Evolutionary conservation across 2,113 vertebrate genomes (phyloP).

Genomic region (Gasterosteus nipponicus): DNA sequence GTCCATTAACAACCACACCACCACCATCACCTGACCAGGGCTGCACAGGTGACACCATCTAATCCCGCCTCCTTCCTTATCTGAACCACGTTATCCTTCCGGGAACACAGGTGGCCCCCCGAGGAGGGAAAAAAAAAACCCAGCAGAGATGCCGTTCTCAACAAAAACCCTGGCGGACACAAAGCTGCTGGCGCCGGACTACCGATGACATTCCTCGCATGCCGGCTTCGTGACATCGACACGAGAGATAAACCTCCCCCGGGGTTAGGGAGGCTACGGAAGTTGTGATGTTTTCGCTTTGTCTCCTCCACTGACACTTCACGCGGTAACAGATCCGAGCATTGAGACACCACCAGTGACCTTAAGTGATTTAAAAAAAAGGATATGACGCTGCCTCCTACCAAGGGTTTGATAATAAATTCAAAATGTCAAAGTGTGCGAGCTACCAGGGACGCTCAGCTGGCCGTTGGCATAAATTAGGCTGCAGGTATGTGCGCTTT

Average conservation of each 20-base stretch:
- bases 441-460: neutral
- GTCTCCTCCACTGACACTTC: neutral
- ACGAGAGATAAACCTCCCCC: slow-evolving; percentile 3
- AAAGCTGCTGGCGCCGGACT: slow-evolving; percentile 13
- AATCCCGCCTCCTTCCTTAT: slow-evolving; percentile 45
- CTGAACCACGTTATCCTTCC: slow-evolving; percentile 54
- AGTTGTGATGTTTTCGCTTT: slow-evolving; percentile 32
- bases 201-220: slow-evolving; percentile 27
- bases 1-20: neutral
- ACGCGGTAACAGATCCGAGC: neutral
- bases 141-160: slow-evolving; percentile 42
- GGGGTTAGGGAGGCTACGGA: slow-evolving; percentile 42
- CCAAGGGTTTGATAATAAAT: neutral
- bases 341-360: neutral
- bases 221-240: slow-evolving; percentile 2
- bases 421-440: neutral
- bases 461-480: neutral
- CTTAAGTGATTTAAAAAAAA: neutral
- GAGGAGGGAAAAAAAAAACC: slow-evolving; percentile 42
- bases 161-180: neutral
- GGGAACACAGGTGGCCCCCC: slow-evolving; percentile 65
- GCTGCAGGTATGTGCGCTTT: neutral
- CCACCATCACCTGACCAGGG: neutral
- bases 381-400: neutral
- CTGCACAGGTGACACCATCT: slow-evolving; percentile 41